Conservation (phyloP, 1,140 invertebrate species). For the Lepidostoma basale region DNA sequence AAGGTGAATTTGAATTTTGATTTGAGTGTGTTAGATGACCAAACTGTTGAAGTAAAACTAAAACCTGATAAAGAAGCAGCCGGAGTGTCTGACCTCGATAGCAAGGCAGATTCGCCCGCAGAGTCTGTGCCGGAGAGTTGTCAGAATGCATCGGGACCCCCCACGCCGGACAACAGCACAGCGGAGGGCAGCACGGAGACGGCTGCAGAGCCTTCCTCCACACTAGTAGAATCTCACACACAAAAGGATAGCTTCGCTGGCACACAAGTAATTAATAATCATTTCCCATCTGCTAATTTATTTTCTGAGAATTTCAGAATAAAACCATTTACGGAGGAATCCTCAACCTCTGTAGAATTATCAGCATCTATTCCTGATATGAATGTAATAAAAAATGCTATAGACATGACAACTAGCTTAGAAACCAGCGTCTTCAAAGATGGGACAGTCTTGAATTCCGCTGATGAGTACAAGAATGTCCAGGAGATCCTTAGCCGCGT, state of each 20-base stretch:
- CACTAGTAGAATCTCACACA: neutral
- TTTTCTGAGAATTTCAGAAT: conserved; percentile 58
- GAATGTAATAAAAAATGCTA: conserved; percentile 60
- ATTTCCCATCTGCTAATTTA: conserved; percentile 53
- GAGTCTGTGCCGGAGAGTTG: neutral
- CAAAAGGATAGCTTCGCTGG: neutral
- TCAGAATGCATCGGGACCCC: neutral
- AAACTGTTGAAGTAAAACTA: conserved; percentile 57
- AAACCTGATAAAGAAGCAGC: conserved; percentile 49
- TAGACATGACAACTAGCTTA: conserved; percentile 57
- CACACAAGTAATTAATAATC: conserved; percentile 5
- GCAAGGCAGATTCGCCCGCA: neutral
- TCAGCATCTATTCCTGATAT: conserved; percentile 54
- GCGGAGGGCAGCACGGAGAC: neutral
- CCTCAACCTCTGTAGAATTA: conserved; percentile 44
- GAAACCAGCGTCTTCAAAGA: conserved; percentile 55
- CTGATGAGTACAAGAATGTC: conserved; percentile 57
- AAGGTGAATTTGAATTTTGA: conserved; percentile 61
- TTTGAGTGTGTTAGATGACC: conserved; percentile 60
- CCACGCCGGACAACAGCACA: neutral
- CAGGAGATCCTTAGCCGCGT: conserved; percentile 59
- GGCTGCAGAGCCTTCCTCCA: neutral
- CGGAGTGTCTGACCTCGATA: neutral
- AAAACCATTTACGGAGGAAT: conserved; percentile 48
- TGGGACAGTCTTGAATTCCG: conserved; percentile 52